phyloP scores from a whole-genome alignment of 1,140 invertebrate species.

The Drosophila insularis region DNA sequence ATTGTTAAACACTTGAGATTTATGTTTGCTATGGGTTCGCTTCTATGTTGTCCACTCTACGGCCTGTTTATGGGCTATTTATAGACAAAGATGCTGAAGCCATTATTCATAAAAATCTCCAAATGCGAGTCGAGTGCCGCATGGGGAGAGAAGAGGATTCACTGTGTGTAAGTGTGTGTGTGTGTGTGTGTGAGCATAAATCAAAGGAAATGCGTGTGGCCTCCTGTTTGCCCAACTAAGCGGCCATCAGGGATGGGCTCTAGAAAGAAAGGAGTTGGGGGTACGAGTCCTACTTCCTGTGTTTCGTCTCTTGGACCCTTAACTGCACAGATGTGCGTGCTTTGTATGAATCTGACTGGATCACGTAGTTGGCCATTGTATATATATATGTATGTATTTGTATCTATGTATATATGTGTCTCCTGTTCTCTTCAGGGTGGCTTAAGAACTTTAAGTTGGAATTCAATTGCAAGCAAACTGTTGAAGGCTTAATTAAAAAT shows the following conservation, averaged over 20 bases:
- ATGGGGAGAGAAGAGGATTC: slow-evolving; percentile 42
- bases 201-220: slow-evolving; percentile 48
- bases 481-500: not conserved
- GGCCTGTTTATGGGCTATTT: slow-evolving; percentile 61
- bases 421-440: slow-evolving; percentile 10
- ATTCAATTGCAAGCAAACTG: slow-evolving; percentile 1
- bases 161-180: slow-evolving; percentile 4
- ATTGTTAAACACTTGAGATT: slow-evolving; percentile 73
- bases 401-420: not conserved
- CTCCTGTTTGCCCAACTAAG: slow-evolving; percentile 38
- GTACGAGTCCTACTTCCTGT: not conserved
- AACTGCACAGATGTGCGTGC: slow-evolving; percentile 28
- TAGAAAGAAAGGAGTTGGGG: not conserved
- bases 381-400: slow-evolving; percentile 15
- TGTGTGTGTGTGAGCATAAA: slow-evolving; percentile 29
- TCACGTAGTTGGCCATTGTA: slow-evolving; percentile 48
- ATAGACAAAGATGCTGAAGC: slow-evolving; percentile 57
- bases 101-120: slow-evolving; percentile 70
- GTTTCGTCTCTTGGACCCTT: not conserved
- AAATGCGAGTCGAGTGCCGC: slow-evolving; percentile 19
- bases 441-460: slow-evolving; percentile 23
- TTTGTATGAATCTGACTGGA: slow-evolving; percentile 31
- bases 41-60: slow-evolving; percentile 15
- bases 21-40: slow-evolving; percentile 35
- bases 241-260: slow-evolving; percentile 34